phyloP scores from a whole-genome alignment of 2,888 invertebrate genomes.

The Neoascia interrupta region DNA sequence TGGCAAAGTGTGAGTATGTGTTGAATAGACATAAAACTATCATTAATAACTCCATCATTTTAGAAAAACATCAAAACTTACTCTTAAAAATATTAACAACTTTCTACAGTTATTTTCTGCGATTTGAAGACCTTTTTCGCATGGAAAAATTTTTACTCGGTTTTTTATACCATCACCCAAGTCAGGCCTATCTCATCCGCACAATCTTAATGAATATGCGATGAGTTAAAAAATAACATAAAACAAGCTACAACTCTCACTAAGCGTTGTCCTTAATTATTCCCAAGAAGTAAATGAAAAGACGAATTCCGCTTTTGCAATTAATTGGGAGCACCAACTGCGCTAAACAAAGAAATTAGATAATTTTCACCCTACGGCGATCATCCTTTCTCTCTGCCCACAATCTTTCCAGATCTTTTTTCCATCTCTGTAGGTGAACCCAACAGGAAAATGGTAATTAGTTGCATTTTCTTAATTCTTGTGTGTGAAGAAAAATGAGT shows the following conservation, averaged over 20 bases:
- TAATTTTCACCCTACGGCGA: constrained; percentile 11
- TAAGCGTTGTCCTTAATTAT: constrained; percentile 47
- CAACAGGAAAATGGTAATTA: constrained; percentile 39
- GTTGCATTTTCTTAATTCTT: constrained; percentile 34
- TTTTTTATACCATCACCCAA: too few species aligned
- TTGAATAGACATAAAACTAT: too few species aligned
- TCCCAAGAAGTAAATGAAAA: constrained; percentile 1
- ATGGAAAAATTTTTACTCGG: too few species aligned
- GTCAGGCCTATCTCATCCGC: constrained; percentile 7
- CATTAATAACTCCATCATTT: too few species aligned
- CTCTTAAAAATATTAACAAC: too few species aligned
- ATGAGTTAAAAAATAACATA: constrained; percentile 7
- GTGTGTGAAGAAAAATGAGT: background rate
- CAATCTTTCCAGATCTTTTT: constrained; percentile 16
- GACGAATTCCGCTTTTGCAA: background rate
- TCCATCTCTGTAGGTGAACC: constrained; percentile 2
- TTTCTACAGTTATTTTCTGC: constrained; percentile 27
- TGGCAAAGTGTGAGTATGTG: too few species aligned
- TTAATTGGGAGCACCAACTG: constrained; percentile 13
- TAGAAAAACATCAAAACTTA: too few species aligned
- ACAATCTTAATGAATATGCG: constrained; percentile 50
- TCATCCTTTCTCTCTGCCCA: background rate
- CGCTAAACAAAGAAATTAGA: constrained; percentile 1
- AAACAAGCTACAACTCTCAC: constrained; percentile 6
- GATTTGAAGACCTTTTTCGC: too few species aligned